These are phyloP conservation scores for Leptarthrus brevirostris DNA, from an alignment of 2,888 invertebrate genomes.

Conservation along the genomic window DNA sequence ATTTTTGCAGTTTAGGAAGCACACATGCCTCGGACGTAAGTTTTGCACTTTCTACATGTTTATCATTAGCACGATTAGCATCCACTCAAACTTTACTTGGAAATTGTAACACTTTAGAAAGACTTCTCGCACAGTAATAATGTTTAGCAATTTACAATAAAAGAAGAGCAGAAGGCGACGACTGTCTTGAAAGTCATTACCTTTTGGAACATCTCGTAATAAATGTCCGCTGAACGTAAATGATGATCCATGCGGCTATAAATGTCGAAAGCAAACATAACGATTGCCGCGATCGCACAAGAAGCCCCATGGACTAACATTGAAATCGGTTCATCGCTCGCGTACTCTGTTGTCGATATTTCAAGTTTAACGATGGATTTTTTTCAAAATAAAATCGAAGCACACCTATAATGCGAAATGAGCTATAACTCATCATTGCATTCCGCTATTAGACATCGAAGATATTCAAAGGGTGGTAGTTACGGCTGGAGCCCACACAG, in stretches of 20 bases:
- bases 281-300: neutral
- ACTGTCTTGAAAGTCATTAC: neutral
- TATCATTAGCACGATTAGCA: too few relatives aligned
- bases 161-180: neutral
- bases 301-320: neutral
- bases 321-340: neutral
- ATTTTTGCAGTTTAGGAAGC: slow-evolving; percentile 87
- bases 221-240: neutral
- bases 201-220: neutral
- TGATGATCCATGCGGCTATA: neutral
- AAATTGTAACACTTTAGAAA: too few relatives aligned
- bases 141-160: too few relatives aligned
- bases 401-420: too few relatives aligned
- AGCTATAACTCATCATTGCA: too few relatives aligned
- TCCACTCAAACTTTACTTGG: too few relatives aligned
- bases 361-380: neutral
- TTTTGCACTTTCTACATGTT: slow-evolving; percentile 61
- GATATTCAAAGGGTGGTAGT: neutral
- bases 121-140: too few relatives aligned
- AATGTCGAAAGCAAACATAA: neutral
- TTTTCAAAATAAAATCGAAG: too few relatives aligned
- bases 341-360: neutral
- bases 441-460: neutral
- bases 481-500: neutral
- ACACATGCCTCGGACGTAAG: slow-evolving; percentile 92